Conservation (phyloP, 2,888 invertebrate genomes). For the Phyllotreta cruciferae region DNA sequence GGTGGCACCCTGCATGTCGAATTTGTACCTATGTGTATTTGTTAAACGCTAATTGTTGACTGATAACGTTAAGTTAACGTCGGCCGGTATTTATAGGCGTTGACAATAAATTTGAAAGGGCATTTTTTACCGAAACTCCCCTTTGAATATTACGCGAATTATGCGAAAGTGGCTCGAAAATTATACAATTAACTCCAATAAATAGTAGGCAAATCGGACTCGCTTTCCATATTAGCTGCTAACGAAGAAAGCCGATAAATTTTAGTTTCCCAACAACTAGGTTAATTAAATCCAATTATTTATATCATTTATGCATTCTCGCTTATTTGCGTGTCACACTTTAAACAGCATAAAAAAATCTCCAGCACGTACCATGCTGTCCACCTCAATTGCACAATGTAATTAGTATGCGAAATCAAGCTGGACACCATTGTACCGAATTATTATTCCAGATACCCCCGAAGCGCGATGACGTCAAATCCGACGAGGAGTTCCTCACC, state of each 20-base stretch:
- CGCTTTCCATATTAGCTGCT: slow-evolving; percentile 28
- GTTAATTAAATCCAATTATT: slow-evolving; percentile 25
- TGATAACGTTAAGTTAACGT: slow-evolving; percentile 23
- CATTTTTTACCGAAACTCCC: slow-evolving; percentile 23
- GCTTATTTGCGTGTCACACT: too few species aligned
- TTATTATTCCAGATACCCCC: too few species aligned
- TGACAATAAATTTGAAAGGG: slow-evolving; percentile 31
- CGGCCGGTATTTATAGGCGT: slow-evolving; percentile 35
- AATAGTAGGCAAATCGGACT: slow-evolving; percentile 9
- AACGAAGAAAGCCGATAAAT: slow-evolving; percentile 10
- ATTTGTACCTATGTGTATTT: slow-evolving; percentile 37
- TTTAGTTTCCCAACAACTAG: slow-evolving; percentile 20
- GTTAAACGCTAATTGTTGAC: slow-evolving; percentile 36
- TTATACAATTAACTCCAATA: slow-evolving; percentile 7
- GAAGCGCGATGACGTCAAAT: slow-evolving; percentile 62
- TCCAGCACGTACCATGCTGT: too few species aligned
- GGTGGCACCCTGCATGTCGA: slow-evolving; percentile 47
- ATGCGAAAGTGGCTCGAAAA: slow-evolving; percentile 28
- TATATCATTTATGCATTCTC: not conserved
- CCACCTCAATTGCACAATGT: not conserved
- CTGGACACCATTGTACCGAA: too few species aligned
- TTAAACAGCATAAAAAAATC: too few species aligned
- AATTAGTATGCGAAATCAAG: not conserved
- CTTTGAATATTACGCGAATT: slow-evolving; percentile 27
- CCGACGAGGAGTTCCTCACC: slow-evolving; percentile 71